Evolutionary conservation across 2,888 invertebrate species (phyloP).

Genomic region (Desoria tigrina): DNA sequence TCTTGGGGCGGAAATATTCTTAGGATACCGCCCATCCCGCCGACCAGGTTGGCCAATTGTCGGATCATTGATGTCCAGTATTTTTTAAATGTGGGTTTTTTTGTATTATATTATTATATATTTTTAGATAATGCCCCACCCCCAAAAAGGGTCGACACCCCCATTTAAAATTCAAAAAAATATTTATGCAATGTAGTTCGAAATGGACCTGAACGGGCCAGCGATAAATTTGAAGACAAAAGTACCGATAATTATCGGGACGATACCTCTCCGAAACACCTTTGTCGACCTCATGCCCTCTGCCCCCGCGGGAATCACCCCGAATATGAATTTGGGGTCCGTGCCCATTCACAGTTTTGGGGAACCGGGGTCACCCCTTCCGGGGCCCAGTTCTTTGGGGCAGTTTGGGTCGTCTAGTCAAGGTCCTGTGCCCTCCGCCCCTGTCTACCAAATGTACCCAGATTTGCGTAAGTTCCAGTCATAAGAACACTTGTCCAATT

Average conservation of each 20-base stretch:
- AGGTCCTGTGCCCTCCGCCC: constrained; percentile 32
- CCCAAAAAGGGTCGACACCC: no score
- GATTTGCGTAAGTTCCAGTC: constrained; percentile 37
- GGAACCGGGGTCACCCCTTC: no score
- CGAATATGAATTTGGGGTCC: no score
- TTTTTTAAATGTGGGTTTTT: constrained; percentile 15
- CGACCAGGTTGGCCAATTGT: constrained; percentile 27
- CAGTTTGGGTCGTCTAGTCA: neutral
- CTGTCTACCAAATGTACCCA: constrained; percentile 32
- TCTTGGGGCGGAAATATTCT: constrained; percentile 20
- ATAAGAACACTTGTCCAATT: neutral
- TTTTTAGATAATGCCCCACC: no score
- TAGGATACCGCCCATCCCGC: constrained; percentile 27
- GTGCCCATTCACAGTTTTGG: no score
- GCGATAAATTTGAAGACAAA: constrained; percentile 16
- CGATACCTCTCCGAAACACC: constrained; percentile 25
- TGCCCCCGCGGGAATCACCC: neutral
- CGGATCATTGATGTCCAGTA: constrained; percentile 36
- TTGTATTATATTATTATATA: neutral
- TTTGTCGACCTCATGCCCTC: constrained; percentile 12
- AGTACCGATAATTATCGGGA: constrained; percentile 32
- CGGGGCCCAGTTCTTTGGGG: constrained; percentile 58
- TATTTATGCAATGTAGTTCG: constrained; percentile 19
- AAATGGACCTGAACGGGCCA: constrained; percentile 29
- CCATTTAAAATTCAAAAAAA: no score